Conservation (phyloP, 1,140 invertebrate species). For the Diachasma alloeum region DNA sequence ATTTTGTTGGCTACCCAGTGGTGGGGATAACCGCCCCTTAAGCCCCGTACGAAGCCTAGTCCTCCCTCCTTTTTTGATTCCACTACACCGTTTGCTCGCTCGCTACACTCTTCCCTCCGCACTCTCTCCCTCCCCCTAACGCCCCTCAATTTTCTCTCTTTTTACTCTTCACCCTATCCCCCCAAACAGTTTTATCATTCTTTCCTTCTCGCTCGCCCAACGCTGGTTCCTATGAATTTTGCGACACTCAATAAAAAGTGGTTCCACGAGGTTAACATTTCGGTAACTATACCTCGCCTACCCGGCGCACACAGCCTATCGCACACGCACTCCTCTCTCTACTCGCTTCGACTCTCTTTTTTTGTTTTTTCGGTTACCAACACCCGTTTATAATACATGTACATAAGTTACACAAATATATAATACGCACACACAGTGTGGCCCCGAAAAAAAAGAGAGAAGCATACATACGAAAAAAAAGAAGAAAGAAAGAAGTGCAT, state of each 20-base stretch:
- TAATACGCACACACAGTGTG: conserved; percentile 43
- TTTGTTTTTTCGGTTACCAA: conserved; percentile 14
- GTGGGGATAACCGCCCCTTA: conserved; percentile 48
- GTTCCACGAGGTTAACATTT: conserved; percentile 67
- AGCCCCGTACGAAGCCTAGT: conserved; percentile 36
- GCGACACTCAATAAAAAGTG: conserved; percentile 67
- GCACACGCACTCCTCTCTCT: conserved; percentile 28
- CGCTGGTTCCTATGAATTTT: conserved; percentile 65
- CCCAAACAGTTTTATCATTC: conserved; percentile 18
- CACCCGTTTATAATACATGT: neutral
- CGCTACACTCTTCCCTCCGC: conserved; percentile 16
- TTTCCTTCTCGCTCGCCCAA: conserved; percentile 35
- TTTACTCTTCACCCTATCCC: conserved; percentile 24
- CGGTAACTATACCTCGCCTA: conserved; percentile 64
- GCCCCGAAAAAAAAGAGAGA: conserved; percentile 50
- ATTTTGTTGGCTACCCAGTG: conserved; percentile 22
- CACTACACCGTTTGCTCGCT: conserved; percentile 16
- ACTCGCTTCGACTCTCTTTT: neutral
- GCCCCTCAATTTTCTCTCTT: neutral
- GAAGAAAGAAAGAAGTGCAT: conserved; percentile 52
- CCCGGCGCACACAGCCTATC: conserved; percentile 33
- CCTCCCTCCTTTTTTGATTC: conserved; percentile 33
- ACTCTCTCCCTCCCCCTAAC: conserved; percentile 27
- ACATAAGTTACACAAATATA: conserved; percentile 12
- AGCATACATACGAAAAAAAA: neutral